Percentiles rank a stretch among this genome's conserved stretches.
Evolutionary conservation across 2,113 vertebrate genomes (phyloP).

Genomic region (Rhagologus leucostigma): DNA sequence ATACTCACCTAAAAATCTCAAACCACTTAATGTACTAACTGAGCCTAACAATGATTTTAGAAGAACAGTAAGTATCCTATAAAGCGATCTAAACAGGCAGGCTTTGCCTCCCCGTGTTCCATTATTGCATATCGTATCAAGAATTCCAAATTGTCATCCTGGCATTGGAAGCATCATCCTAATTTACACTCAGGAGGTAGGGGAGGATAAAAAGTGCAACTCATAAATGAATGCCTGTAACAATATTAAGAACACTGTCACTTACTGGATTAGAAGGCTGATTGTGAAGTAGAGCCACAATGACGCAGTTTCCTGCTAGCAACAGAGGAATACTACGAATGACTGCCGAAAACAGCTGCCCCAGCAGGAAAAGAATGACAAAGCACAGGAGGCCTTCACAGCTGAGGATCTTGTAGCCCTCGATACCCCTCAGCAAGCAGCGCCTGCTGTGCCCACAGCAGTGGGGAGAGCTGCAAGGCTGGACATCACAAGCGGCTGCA

Average conservation of each 20-base stretch:
- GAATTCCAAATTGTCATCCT: background rate
- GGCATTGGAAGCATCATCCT: background rate
- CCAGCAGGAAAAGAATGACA: background rate
- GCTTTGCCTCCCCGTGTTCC: background rate
- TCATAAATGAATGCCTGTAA: background rate
- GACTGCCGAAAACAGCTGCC: background rate
- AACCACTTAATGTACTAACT: background rate
- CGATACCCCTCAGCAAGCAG: background rate
- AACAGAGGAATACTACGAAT: background rate
- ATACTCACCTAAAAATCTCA: background rate
- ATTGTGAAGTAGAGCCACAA: background rate
- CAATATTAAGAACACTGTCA: background rate
- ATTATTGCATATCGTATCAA: background rate
- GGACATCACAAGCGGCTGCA: background rate
- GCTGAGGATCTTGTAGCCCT: background rate
- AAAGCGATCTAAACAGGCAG: background rate
- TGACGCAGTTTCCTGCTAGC: background rate
- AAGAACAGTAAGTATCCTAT: background rate
- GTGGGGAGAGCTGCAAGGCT: background rate
- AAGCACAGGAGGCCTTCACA: background rate
- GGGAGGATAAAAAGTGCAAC: fast-evolving
- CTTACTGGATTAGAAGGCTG: background rate
- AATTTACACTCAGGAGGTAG: background rate
- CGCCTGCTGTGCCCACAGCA: background rate
- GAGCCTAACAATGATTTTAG: background rate